phyloP scores from a whole-genome alignment of 1,140 invertebrate species.

The Aphaenogaster rudis region DNA sequence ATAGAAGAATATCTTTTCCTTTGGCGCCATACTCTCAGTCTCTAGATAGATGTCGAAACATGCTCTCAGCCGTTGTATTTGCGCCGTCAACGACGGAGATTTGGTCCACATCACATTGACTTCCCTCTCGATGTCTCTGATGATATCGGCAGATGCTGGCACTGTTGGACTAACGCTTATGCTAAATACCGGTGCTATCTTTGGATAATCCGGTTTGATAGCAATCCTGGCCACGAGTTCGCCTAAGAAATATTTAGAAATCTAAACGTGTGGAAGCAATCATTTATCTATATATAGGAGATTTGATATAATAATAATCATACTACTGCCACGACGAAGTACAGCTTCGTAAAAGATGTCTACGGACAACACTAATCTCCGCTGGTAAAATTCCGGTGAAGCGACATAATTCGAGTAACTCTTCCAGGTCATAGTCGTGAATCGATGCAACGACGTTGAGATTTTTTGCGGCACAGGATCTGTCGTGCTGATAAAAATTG shows the following conservation, averaged over 20 bases:
- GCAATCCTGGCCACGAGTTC: slow-evolving; percentile 92
- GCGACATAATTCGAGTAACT: slow-evolving; percentile 78
- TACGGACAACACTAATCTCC: slow-evolving; percentile 88
- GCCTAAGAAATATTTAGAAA: slow-evolving; percentile 83
- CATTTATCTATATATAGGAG: slow-evolving; percentile 4
- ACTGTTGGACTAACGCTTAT: slow-evolving; percentile 87
- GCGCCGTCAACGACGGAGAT: slow-evolving; percentile 90
- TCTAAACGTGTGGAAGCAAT: slow-evolving; percentile 8
- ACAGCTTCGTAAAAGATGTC: slow-evolving; percentile 91
- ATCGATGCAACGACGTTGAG: slow-evolving; percentile 80
- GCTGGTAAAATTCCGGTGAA: slow-evolving; percentile 77
- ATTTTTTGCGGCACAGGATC: slow-evolving; percentile 83
- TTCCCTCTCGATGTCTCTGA: slow-evolving; percentile 85
- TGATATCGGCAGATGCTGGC: slow-evolving; percentile 75
- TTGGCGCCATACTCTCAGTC: slow-evolving; percentile 88
- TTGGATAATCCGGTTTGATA: slow-evolving; percentile 94
- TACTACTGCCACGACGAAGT: slow-evolving; percentile 90
- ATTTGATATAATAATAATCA: slow-evolving; percentile 67
- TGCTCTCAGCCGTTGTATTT: slow-evolving; percentile 92
- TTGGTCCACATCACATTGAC: slow-evolving; percentile 86
- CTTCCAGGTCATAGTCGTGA: slow-evolving; percentile 81
- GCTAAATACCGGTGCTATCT: slow-evolving; percentile 92
- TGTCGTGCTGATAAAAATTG: slow-evolving; percentile 71
- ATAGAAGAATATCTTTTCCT: slow-evolving; percentile 93
- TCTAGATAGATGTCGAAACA: slow-evolving; percentile 96